A percentile compares a stretch with the other conserved stretches of the same genome.
phyloP scores from a whole-genome alignment of 2,888 invertebrate genomes.

The Melinaea marsaeus region DNA sequence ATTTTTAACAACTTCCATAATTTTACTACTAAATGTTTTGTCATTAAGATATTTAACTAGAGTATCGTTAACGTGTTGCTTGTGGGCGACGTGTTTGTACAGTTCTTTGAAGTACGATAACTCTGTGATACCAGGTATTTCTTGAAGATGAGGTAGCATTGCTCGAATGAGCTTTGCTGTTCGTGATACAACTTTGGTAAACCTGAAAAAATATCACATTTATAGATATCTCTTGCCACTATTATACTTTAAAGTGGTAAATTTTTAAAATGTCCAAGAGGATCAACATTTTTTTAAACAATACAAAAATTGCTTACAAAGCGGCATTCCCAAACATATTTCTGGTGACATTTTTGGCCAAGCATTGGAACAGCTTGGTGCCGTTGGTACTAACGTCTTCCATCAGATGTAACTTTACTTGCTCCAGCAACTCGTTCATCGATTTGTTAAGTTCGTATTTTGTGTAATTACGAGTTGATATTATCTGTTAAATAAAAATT shows the following conservation, averaged over 20 bases:
- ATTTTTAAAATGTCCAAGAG: too few relatives aligned
- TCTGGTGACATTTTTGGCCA: slow-evolving; percentile 49
- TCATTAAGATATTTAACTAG: slow-evolving; percentile 41
- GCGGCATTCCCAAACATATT: slow-evolving; percentile 59
- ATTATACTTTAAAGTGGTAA: too few relatives aligned
- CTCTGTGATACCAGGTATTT: slow-evolving; percentile 53
- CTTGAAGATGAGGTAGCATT: slow-evolving; percentile 57
- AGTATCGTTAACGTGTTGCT: slow-evolving; percentile 44
- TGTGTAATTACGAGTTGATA: slow-evolving; percentile 70
- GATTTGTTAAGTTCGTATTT: slow-evolving; percentile 70
- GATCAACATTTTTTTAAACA: too few relatives aligned
- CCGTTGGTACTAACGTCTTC: slow-evolving; percentile 51
- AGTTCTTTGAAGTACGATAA: slow-evolving; percentile 49
- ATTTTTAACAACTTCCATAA: slow-evolving; percentile 37
- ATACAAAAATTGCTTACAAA: slow-evolving; percentile 46
- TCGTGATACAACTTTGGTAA: slow-evolving; percentile 49
- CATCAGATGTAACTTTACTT: slow-evolving; percentile 55
- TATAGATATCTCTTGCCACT: too few relatives aligned
- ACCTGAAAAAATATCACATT: slow-evolving; percentile 40
- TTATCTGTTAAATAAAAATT: slow-evolving; percentile 45
- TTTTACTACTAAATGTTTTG: slow-evolving; percentile 31
- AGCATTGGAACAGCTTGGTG: slow-evolving; percentile 54
- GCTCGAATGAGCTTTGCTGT: slow-evolving; percentile 51
- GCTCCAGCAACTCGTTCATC: slow-evolving; percentile 58
- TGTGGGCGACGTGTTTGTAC: slow-evolving; percentile 46